phyloP scores from a whole-genome alignment of 2,113 vertebrate species.

The Pterocles orientalis region DNA sequence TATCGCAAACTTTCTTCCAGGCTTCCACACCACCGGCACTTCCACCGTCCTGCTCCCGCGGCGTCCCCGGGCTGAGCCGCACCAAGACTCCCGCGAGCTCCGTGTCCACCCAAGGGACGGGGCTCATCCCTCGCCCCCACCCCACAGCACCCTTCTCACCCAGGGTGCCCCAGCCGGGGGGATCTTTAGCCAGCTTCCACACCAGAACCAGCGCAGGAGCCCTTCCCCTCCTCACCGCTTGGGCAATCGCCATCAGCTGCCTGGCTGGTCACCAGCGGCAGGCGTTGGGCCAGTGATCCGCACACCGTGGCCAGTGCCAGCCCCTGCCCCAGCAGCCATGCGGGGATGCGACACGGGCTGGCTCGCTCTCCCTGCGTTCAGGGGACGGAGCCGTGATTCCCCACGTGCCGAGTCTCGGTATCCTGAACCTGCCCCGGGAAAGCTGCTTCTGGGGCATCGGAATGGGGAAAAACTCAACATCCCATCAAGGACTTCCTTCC shows the following conservation, averaged over 20 bases:
- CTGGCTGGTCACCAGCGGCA: neutral
- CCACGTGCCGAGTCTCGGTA: fast-evolving
- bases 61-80: fast-evolving
- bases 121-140: neutral
- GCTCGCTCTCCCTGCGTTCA: fast-evolving
- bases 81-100: fast-evolving
- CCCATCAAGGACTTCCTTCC: neutral
- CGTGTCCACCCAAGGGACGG: fast-evolving
- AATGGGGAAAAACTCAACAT: neutral
- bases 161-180: fast-evolving
- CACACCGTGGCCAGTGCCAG: neutral
- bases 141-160: neutral
- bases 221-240: neutral
- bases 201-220: neutral
- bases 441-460: neutral
- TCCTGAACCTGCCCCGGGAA: neutral
- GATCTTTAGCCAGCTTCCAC: neutral
- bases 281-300: neutral
- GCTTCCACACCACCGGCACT: neutral
- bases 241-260: neutral
- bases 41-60: neutral
- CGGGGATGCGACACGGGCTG: neutral
- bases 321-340: neutral
- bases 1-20: neutral
- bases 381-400: fast-evolving